Evolutionary conservation across 2,797 vertebrate species (phyloP).

Genomic region (Arnoldichthys spilopterus): DNA sequence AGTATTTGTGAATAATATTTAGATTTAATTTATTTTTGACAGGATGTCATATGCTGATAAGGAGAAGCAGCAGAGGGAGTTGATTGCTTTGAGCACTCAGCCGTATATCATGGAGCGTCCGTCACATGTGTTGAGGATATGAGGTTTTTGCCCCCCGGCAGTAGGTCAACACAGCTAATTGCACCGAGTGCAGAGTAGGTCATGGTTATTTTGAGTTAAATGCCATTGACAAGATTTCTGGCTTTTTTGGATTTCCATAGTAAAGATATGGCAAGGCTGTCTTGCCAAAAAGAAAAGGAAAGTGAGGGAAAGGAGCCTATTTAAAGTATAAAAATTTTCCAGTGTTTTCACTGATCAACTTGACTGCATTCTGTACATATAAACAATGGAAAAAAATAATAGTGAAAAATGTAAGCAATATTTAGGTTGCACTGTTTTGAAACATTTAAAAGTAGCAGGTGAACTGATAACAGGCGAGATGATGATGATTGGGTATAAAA

Average conservation of each 20-base stretch:
- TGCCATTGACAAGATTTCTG: background rate
- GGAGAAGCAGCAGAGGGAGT: background rate
- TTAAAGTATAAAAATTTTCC: background rate
- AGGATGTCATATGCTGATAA: constrained; percentile 3
- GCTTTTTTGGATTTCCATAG: background rate
- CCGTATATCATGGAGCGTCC: constrained; percentile 8
- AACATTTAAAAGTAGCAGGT: too few relatives aligned
- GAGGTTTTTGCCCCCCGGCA: background rate
- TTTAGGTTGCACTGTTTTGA: too few relatives aligned
- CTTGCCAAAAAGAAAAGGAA: background rate
- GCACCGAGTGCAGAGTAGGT: background rate
- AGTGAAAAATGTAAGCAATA: too few relatives aligned
- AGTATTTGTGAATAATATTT: background rate
- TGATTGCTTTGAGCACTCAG: constrained; percentile 12
- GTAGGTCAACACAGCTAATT: constrained; percentile 24
- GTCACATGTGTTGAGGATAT: background rate
- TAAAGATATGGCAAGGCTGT: background rate
- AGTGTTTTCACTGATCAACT: too few relatives aligned
- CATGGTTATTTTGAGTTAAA: background rate
- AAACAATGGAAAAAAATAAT: too few relatives aligned
- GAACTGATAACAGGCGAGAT: too few relatives aligned
- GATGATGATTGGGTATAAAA: too few relatives aligned
- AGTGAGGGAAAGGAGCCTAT: background rate
- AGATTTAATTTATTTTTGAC: background rate
- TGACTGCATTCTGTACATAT: too few relatives aligned